Percentiles rank a stretch among this genome's conserved stretches.
These are phyloP conservation scores for Halocaridina rubra DNA, from an alignment of 2,888 invertebrate species.

Conservation along the genomic window DNA sequence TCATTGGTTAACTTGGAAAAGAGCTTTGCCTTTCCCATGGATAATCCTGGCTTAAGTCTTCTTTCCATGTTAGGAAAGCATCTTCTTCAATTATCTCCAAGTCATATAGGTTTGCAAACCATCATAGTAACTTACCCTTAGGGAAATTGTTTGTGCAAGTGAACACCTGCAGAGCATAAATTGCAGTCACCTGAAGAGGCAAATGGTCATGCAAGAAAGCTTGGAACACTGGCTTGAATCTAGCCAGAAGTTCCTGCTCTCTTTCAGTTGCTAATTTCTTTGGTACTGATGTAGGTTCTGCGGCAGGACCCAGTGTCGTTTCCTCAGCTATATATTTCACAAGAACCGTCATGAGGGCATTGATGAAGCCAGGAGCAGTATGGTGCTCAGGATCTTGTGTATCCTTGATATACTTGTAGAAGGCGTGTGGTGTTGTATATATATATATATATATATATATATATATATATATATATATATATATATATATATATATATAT, in stretches of 20 bases:
- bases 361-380: constrained; percentile 88
- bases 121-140: constrained; percentile 83
- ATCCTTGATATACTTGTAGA: constrained; percentile 95
- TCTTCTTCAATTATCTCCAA: no score
- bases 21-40: no score
- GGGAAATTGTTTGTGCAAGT: constrained; percentile 90
- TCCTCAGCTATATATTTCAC: constrained; percentile 82
- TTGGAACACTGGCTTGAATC: constrained; percentile 87
- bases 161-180: constrained; percentile 91
- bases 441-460: no score
- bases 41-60: no score
- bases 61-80: no score
- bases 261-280: constrained; percentile 82
- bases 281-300: constrained; percentile 73
- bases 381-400: constrained; percentile 86
- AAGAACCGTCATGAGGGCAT: constrained; percentile 83
- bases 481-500: no score
- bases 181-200: constrained; percentile 89
- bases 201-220: constrained; percentile 85
- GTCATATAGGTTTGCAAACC: no score
- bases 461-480: no score
- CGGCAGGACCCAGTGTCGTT: constrained; percentile 72
- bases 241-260: constrained; percentile 82
- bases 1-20: constrained; percentile 97
- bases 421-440: constrained; percentile 84